phyloP scores from a whole-genome alignment of 2,888 invertebrate species.

The Neoaliturus tenellus region DNA sequence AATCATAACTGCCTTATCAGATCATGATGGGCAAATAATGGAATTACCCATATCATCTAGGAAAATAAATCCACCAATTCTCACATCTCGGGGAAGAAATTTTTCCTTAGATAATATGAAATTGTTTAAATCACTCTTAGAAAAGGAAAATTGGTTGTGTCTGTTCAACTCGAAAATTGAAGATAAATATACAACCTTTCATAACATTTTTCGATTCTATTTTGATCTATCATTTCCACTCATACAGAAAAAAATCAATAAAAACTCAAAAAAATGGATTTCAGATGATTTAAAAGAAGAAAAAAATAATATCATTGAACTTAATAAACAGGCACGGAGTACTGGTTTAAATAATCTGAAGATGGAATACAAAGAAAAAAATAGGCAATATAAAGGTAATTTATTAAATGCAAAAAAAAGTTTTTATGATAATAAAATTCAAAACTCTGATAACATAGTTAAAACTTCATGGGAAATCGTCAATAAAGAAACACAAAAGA shows the following conservation, averaged over 20 bases:
- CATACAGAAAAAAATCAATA: not conserved
- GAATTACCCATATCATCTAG: not conserved
- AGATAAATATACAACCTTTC: not conserved
- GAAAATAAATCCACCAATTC: not conserved
- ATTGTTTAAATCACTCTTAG: slow-evolving; percentile 10
- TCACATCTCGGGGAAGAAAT: not conserved
- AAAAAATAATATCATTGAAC: slow-evolving; percentile 15
- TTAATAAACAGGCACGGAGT: slow-evolving; percentile 5
- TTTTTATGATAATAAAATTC: slow-evolving; percentile 13
- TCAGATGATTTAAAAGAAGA: not conserved
- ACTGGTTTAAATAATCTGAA: not conserved
- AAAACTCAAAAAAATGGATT: slow-evolving; percentile 2
- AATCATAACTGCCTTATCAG: slow-evolving; percentile 23
- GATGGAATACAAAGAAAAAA: not conserved
- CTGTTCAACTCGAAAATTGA: not conserved
- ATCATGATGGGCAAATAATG: slow-evolving; percentile 35
- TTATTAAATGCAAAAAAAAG: not conserved
- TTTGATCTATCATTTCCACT: slow-evolving; percentile 3
- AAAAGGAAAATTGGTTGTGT: not conserved
- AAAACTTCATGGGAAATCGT: not conserved
- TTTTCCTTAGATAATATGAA: slow-evolving; percentile 9
- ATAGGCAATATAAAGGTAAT: not conserved
- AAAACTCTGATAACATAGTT: slow-evolving; percentile 33
- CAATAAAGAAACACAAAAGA: slow-evolving; percentile 28
- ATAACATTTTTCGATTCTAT: not conserved